Base-by-base conservation (phyloP, 2,797 vertebrate species). In the Lutjanus campechanus region DNA sequence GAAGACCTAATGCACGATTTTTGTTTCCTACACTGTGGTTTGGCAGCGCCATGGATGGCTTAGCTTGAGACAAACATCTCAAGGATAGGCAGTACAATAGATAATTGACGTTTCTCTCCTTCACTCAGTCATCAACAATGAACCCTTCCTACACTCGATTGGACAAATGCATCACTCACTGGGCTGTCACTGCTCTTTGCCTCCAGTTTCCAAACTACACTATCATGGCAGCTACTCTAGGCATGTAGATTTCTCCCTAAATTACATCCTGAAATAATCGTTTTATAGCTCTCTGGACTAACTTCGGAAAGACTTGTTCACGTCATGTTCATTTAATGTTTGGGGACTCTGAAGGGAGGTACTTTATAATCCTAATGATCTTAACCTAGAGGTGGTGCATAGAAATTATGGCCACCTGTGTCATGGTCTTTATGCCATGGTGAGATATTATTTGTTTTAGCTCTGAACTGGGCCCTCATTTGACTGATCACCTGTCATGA, bases 101-200 rank as follows among this genome's bases (percentile, higher is more conserved):
- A 83, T 84, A 76, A 85, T 69, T 81, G 87, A 59, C 74, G 67
- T 72, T 81, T 76, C 69, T 69, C 44, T 60, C 64, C 79, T 41
- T 69, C 41, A 50, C 41, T 63, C 75, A 20, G 40, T 59, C 76
- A 56, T 58, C 61, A 62, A 50, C 51, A 25, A 62, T 63, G 60
- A 73, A 61, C 68, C 25, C 54, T 64, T 60, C 50, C 60, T 12
- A 54, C 22, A 60, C 69, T 64, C 43, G 54, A 79, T 25, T 67
- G 79, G 51, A 64, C 63, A 51, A 54, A 71, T 54, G 54, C 53
- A 77, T 19, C 15, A 13, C 43, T 82, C 59, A 64, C 56, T 63
- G 15, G 15, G 5, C 20, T 47, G 50, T 73, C 22, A 20, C 29
- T 63, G 76, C 36, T 59, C 8, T 73, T 49, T 69, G 43, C 22